phyloP scores from a whole-genome alignment of 2,888 invertebrate species.

The Portevinia maculata region DNA sequence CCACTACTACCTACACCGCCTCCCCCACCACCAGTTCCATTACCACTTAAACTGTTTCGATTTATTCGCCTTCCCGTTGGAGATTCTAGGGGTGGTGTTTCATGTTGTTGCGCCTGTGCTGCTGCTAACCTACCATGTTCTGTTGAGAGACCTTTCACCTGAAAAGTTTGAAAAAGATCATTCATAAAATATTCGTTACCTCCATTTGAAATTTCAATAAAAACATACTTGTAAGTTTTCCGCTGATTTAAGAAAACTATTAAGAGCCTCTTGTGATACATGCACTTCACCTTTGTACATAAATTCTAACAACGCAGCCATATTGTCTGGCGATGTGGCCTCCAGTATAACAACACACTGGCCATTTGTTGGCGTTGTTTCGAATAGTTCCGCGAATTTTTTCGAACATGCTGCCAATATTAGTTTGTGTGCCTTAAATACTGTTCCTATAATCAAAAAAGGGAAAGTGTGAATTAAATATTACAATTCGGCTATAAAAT shows the following conservation, averaged over 20 bases:
- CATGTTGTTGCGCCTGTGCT: constrained; percentile 82
- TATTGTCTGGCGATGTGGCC: constrained; percentile 94
- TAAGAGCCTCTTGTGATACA: constrained; percentile 95
- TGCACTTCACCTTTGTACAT: constrained; percentile 98
- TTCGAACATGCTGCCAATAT: constrained; percentile 96
- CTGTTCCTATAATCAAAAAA: constrained; percentile 87
- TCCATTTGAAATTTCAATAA: not conserved
- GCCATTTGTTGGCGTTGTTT: constrained; percentile 88
- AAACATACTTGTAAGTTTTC: constrained; percentile 91
- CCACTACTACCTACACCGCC: constrained; percentile 76
- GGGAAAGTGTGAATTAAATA: too few relatives aligned
- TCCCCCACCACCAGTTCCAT: constrained; percentile 80
- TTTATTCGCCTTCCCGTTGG: constrained; percentile 82
- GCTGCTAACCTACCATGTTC: constrained; percentile 85
- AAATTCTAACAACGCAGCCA: constrained; percentile 95
- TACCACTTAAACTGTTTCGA: constrained; percentile 81
- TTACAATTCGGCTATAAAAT: too few relatives aligned
- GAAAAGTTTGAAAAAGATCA: constrained; percentile 68
- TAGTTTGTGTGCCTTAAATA: constrained; percentile 95
- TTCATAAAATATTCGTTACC: constrained; percentile 10
- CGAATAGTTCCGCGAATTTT: constrained; percentile 95
- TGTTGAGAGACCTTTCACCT: constrained; percentile 91
- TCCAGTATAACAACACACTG: constrained; percentile 94
- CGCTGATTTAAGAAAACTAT: constrained; percentile 95
- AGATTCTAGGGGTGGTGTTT: constrained; percentile 81